Conservation (phyloP, 2,113 vertebrate genomes). For the Phrynosoma blainvillii region DNA sequence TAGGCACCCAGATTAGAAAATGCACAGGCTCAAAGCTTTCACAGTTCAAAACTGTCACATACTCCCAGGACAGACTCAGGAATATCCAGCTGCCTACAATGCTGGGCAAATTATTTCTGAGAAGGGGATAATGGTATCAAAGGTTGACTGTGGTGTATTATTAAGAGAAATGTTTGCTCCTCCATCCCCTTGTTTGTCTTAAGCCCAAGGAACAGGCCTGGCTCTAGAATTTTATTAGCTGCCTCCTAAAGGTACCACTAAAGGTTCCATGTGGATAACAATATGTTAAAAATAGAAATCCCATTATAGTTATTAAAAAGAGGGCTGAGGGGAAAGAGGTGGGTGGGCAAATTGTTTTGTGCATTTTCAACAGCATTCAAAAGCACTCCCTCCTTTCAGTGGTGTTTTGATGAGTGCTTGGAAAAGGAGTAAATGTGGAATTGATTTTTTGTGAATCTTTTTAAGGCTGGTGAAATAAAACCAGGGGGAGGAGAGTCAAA, state of each 20-base stretch:
- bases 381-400: not conserved
- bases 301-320: not conserved
- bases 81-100: not conserved
- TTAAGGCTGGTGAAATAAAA: not conserved
- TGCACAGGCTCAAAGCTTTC: not conserved
- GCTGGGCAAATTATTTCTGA: not conserved
- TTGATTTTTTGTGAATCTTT: not conserved
- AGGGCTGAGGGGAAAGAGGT: not conserved
- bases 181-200: not conserved
- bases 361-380: not conserved
- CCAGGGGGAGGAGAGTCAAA: not conserved
- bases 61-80: not conserved
- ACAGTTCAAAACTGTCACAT: not conserved
- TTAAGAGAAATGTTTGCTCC: not conserved
- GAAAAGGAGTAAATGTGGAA: not conserved
- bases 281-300: conserved; percentile 12
- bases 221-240: not conserved
- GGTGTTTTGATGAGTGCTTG: not conserved
- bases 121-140: not conserved
- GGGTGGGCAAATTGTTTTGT: not conserved
- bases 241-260: not conserved
- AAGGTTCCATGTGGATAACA: not conserved
- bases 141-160: not conserved
- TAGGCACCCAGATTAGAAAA: not conserved
- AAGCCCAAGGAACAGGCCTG: not conserved